Conservation (phyloP, 2,797 vertebrate species). For the Discoglossus pictus region DNA sequence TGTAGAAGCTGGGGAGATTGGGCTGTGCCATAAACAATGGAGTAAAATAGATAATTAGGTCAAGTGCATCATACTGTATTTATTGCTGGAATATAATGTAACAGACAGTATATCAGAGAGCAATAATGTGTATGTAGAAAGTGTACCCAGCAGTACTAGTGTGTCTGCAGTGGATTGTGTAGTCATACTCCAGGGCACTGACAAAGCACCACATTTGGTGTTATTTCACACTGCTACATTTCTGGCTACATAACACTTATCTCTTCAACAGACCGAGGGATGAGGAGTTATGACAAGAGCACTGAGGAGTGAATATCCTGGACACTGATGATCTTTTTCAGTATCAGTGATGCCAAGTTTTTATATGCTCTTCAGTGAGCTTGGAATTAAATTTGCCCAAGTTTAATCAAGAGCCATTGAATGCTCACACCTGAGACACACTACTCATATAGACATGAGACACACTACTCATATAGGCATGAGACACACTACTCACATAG, state of each 20-base stretch:
- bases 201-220: not conserved
- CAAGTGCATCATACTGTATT: too few species aligned
- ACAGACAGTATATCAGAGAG: too few species aligned
- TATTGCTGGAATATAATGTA: too few species aligned
- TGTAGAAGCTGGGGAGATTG: too few species aligned
- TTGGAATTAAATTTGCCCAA: constrained; percentile 2
- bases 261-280: constrained; percentile 28
- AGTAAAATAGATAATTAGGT: too few species aligned
- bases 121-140: too few species aligned
- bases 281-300: constrained; percentile 29
- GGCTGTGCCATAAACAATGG: too few species aligned
- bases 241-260: constrained; percentile 11
- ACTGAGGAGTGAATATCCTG: constrained; percentile 14
- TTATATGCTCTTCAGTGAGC: not conserved
- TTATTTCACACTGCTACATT: not conserved
- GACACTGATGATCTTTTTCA: not conserved
- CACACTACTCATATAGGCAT: too few species aligned
- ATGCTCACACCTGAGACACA: too few species aligned
- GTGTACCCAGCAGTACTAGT: too few species aligned
- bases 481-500: too few species aligned
- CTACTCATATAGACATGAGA: too few species aligned
- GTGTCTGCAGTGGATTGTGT: not conserved
- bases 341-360: constrained; percentile 1
- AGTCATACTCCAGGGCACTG: not conserved
- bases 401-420: not conserved